These are phyloP conservation scores for Parascotia fuliginaria DNA, from an alignment of 2,888 invertebrate species.

Conservation along the genomic window DNA sequence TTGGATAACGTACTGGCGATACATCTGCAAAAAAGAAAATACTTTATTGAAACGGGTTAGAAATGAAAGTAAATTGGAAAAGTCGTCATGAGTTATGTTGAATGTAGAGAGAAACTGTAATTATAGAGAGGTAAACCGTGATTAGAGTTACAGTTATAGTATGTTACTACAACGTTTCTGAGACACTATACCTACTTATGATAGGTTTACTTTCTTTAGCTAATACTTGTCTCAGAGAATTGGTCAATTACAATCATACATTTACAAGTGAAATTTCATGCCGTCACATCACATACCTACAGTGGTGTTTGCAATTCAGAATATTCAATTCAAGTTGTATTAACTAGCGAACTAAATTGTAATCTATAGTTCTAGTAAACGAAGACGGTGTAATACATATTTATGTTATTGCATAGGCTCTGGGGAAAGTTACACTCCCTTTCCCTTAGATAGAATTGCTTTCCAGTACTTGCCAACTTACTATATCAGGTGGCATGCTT, in stretches of 20 bases:
- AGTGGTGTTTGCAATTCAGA: too few relatives aligned
- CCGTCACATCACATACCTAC: too few relatives aligned
- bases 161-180: neutral
- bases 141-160: neutral
- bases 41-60: constrained; percentile 9
- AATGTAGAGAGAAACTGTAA: constrained; percentile 7
- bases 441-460: constrained; percentile 33
- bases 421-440: constrained; percentile 45
- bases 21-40: constrained; percentile 83
- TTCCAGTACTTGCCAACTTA: constrained; percentile 26
- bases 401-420: constrained; percentile 34
- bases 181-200: neutral
- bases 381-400: constrained; percentile 37
- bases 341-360: constrained; percentile 1
- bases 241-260: too few relatives aligned
- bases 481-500: constrained; percentile 17
- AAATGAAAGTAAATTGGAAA: constrained; percentile 13
- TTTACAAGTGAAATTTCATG: too few relatives aligned
- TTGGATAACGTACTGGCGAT: constrained; percentile 87
- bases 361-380: constrained; percentile 28
- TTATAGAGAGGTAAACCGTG: neutral
- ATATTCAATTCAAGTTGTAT: too few relatives aligned
- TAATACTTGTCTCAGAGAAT: too few relatives aligned
- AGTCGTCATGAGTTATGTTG: neutral
- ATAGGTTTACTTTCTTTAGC: too few relatives aligned